A percentile compares a stretch with the other conserved stretches of the same genome.
Conservation (phyloP, 2,113 vertebrate species). For the Kryptolebias marmoratus region DNA sequence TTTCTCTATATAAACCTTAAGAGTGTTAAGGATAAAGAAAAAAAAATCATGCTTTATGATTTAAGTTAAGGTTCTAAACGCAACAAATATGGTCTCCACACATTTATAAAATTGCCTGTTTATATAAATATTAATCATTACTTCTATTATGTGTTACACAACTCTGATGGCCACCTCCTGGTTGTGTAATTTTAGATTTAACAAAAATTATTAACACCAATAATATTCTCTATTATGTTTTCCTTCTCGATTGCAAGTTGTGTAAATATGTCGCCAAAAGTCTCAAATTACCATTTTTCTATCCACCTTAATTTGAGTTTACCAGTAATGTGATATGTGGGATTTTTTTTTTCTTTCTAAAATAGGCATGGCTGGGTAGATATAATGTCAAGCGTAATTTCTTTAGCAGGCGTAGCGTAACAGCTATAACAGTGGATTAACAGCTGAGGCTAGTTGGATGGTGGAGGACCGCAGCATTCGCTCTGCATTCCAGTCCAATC, state of each 20-base stretch:
- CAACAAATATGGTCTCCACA: background rate
- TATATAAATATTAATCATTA: background rate
- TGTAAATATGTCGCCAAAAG: background rate
- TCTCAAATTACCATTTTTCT: constrained; percentile 19
- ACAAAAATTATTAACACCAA: background rate
- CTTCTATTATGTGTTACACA: background rate
- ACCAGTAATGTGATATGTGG: constrained; percentile 39
- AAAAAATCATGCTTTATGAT: background rate
- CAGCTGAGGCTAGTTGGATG: constrained; percentile 63
- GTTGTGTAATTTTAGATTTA: background rate
- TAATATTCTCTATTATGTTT: background rate
- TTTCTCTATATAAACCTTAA: background rate
- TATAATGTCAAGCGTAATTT: constrained; percentile 56
- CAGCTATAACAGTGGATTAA: constrained; percentile 69
- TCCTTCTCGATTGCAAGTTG: background rate
- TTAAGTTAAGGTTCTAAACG: background rate
- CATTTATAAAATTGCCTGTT: background rate
- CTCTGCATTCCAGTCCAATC: constrained; percentile 71
- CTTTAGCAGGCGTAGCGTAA: constrained; percentile 53
- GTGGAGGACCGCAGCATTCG: constrained; percentile 61
- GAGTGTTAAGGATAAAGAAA: too few relatives aligned
- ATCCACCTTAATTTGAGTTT: constrained; percentile 25
- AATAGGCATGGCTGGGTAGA: constrained; percentile 43
- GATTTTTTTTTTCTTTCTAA: constrained; percentile 41
- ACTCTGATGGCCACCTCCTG: background rate